Evolutionary conservation across 2,113 vertebrate species (phyloP).

Genomic region (Mesembrinibis cayennensis): DNA sequence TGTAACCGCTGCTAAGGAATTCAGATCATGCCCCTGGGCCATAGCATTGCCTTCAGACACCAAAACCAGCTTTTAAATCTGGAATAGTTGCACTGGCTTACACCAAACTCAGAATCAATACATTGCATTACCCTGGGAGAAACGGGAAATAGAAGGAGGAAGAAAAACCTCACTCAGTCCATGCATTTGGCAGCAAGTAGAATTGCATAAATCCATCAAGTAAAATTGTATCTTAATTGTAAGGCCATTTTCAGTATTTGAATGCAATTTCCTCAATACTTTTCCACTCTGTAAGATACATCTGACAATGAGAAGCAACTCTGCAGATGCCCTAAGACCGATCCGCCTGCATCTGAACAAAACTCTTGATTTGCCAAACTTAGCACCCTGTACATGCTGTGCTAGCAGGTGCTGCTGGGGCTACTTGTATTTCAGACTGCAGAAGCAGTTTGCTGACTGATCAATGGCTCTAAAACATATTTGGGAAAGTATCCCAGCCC

Average conservation of each 20-base stretch:
- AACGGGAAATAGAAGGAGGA: background rate
- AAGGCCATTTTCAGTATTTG: background rate
- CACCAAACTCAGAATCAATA: background rate
- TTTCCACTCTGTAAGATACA: background rate
- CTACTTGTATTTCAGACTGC: background rate
- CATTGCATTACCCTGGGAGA: background rate
- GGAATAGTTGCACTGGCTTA: background rate
- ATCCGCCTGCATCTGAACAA: background rate
- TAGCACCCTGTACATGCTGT: background rate
- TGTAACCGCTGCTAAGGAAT: background rate
- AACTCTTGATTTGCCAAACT: background rate
- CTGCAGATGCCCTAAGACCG: background rate
- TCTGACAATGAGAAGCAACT: background rate
- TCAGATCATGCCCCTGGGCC: background rate
- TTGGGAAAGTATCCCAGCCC: background rate
- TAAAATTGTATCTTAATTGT: background rate
- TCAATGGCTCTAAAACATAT: background rate
- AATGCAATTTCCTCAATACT: background rate
- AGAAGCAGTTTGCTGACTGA: background rate
- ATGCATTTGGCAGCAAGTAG: background rate
- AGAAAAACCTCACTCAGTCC: background rate
- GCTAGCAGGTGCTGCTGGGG: background rate
- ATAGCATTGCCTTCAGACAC: background rate
- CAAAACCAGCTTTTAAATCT: background rate
- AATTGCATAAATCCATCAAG: background rate